Conservation (phyloP, 2,797 vertebrate genomes). For the Gorsachius magnificus region DNA sequence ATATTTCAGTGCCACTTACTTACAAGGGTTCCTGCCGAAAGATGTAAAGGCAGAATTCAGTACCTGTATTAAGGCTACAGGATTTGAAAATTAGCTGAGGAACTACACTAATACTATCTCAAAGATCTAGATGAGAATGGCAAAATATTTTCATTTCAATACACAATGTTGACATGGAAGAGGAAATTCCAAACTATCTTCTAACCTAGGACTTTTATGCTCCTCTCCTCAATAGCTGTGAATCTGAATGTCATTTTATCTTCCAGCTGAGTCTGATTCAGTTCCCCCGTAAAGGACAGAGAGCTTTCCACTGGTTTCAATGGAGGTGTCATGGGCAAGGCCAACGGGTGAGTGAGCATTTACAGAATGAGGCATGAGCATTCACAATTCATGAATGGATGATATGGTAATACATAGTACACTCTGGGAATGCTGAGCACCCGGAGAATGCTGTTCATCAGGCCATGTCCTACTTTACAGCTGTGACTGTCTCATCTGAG, state of each 20-base stretch:
- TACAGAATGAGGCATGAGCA: not conserved
- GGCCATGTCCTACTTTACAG: not conserved
- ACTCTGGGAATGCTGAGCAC: not conserved
- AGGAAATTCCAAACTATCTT: not conserved
- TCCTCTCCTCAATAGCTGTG: not conserved
- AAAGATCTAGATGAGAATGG: not conserved
- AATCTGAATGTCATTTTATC: not conserved
- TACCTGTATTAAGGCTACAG: not conserved
- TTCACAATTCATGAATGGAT: not conserved
- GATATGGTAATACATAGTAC: not conserved
- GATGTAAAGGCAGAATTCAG: not conserved
- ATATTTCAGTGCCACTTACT: not conserved
- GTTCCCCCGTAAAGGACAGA: not conserved
- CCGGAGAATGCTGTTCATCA: not conserved
- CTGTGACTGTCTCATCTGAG: not conserved
- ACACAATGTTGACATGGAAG: not conserved
- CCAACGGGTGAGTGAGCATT: not conserved
- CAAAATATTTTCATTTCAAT: not conserved
- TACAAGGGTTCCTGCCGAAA: not conserved
- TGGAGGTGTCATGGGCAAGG: not conserved
- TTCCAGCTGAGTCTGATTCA: not conserved
- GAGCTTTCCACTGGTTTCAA: not conserved
- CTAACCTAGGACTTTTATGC: not conserved
- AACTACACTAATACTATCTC: not conserved
- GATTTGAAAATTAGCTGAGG: not conserved